phyloP scores from a whole-genome alignment of 1,140 invertebrate genomes.

The Lerema accius region DNA sequence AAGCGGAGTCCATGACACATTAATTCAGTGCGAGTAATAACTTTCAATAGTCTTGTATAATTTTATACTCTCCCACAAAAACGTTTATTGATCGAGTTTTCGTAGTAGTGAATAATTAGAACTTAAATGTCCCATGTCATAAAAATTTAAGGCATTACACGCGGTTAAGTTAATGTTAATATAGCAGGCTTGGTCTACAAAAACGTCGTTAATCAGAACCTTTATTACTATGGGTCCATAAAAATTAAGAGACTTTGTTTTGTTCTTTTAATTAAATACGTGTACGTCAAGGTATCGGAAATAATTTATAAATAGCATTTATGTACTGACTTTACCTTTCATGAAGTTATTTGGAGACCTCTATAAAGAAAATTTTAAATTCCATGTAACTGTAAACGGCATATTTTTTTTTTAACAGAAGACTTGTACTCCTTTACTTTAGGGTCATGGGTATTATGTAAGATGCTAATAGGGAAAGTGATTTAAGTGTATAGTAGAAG shows the following conservation, averaged over 20 bases:
- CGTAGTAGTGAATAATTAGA: conserved; percentile 18
- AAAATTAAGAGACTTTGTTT: background rate
- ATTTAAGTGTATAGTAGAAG: no score
- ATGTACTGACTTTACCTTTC: no score
- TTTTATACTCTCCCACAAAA: conserved; percentile 10
- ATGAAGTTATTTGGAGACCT: no score
- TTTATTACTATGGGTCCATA: conserved; percentile 21
- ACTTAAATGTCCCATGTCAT: conserved; percentile 15
- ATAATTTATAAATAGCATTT: no score
- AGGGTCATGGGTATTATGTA: no score
- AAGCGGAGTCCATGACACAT: conserved; percentile 12
- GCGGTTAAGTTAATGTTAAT: background rate
- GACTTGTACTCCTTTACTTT: no score
- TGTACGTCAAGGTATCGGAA: no score
- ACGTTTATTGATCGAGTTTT: conserved; percentile 8
- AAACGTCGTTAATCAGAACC: conserved; percentile 8
- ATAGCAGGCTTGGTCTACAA: background rate
- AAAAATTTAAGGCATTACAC: conserved; percentile 19
- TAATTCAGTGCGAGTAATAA: background rate
- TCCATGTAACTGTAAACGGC: no score
- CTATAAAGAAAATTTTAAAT: no score
- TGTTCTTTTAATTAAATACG: no score
- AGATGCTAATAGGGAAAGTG: no score
- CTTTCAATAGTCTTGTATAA: conserved; percentile 18
- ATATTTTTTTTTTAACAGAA: no score